Evolutionary conservation across 2,113 vertebrate genomes (phyloP).

Genomic region (Euleptes europaea): DNA sequence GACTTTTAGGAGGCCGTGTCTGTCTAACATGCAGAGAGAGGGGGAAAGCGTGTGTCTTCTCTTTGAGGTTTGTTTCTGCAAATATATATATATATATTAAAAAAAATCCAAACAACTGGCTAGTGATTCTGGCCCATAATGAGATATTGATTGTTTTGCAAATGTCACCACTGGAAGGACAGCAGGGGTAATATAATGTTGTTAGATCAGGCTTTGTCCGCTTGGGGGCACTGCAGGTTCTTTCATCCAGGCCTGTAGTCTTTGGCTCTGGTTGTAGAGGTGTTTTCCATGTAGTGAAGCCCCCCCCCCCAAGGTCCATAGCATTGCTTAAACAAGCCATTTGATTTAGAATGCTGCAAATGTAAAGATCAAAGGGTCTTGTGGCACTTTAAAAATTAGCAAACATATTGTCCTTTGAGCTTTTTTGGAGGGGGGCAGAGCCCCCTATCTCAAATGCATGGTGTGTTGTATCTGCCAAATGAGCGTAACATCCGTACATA

Average conservation of each 20-base stretch:
- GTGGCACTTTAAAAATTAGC: too few species aligned
- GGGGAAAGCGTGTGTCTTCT: conserved; percentile 22
- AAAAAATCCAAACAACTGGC: conserved; percentile 47
- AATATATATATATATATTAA: conserved; percentile 25
- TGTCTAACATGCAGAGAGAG: conserved; percentile 10
- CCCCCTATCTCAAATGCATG: too few species aligned
- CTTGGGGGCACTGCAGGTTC: conserved; percentile 55
- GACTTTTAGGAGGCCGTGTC: conserved; percentile 53
- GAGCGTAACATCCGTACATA: too few species aligned
- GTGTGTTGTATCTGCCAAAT: too few species aligned
- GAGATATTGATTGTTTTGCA: conserved; percentile 68
- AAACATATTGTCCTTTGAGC: too few species aligned
- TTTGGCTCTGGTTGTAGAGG: not conserved
- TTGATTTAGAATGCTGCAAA: too few species aligned
- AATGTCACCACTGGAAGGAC: conserved; percentile 51
- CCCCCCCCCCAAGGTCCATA: too few species aligned
- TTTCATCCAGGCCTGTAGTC: not conserved
- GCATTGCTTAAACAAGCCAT: too few species aligned
- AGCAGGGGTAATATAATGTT: rapidly evolving
- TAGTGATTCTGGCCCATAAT: conserved; percentile 71
- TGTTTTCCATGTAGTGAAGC: not conserved
- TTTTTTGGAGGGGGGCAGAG: too few species aligned
- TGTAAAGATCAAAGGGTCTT: too few species aligned
- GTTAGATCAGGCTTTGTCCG: not conserved
- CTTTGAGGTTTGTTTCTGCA: conserved; percentile 37